These are phyloP conservation scores for Gymnoscelis rufifasciata DNA, from an alignment of 2,888 invertebrate genomes.

Conservation along the genomic window DNA sequence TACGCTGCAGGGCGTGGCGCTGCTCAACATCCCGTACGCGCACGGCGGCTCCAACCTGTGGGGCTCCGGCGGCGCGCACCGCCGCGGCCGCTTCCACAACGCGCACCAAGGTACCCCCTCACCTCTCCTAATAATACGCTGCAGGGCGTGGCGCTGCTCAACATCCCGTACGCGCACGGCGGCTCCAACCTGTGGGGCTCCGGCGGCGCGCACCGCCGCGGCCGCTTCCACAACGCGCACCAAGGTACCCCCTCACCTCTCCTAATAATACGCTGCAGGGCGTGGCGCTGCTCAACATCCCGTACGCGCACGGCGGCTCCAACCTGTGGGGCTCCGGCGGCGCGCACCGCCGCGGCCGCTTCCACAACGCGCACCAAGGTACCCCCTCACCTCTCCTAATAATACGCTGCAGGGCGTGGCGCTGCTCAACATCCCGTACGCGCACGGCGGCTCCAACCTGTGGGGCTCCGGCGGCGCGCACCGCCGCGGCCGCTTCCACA, in stretches of 20 bases:
- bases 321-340: conserved; percentile 93
- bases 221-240: conserved; percentile 84
- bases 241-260: conserved; percentile 83
- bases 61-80: conserved; percentile 83
- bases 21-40: conserved; percentile 98
- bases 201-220: conserved; percentile 63
- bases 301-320: conserved; percentile 97
- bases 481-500: conserved; percentile 74
- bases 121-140: conserved; percentile 74
- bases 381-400: too few relatives aligned
- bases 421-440: conserved; percentile 97
- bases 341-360: conserved; percentile 56
- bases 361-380: conserved; percentile 93
- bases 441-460: conserved; percentile 96
- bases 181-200: conserved; percentile 98
- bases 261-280: conserved; percentile 91
- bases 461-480: conserved; percentile 88
- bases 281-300: conserved; percentile 96
- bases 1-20: conserved; percentile 94
- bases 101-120: conserved; percentile 91
- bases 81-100: conserved; percentile 77
- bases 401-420: conserved; percentile 97
- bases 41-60: conserved; percentile 98
- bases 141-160: conserved; percentile 96
- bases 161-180: conserved; percentile 98